A percentile compares a stretch with the other conserved stretches of the same genome.
phyloP scores from a whole-genome alignment of 2,888 invertebrate genomes.

The Agrilus mali region DNA sequence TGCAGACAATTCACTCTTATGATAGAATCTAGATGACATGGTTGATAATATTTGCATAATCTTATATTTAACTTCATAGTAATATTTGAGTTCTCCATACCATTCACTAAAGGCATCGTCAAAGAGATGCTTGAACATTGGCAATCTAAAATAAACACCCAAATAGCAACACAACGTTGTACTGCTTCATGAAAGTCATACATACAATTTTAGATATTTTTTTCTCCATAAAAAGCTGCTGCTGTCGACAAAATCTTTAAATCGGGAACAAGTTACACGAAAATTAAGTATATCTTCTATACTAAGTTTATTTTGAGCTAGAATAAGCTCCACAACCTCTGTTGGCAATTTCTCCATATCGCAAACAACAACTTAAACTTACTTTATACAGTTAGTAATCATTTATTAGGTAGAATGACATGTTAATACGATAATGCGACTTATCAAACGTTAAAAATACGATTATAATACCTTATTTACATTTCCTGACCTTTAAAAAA shows the following conservation, averaged over 20 bases:
- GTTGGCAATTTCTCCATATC: constrained; percentile 26
- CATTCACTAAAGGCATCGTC: constrained; percentile 26
- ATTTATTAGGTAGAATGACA: too few species aligned
- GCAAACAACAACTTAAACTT: constrained; percentile 3
- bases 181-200: background rate
- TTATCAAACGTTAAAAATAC: too few species aligned
- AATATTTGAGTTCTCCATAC: constrained; percentile 30
- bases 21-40: constrained; percentile 37
- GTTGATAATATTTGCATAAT: constrained; percentile 28
- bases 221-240: constrained; percentile 37
- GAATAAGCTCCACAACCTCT: constrained; percentile 28
- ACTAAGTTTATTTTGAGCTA: constrained; percentile 19
- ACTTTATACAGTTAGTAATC: too few species aligned
- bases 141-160: constrained; percentile 29
- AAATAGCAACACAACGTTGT: background rate
- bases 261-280: constrained; percentile 39
- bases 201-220: constrained; percentile 35
- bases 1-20: constrained; percentile 34
- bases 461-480: too few species aligned
- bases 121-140: constrained; percentile 27
- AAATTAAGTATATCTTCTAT: constrained; percentile 39
- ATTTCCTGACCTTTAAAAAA: too few species aligned
- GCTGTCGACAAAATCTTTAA: constrained; percentile 34
- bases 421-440: too few species aligned
- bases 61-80: constrained; percentile 24